Evolutionary conservation across 2,888 invertebrate genomes (phyloP).

Genomic region (Tanypteryx hageni): DNA sequence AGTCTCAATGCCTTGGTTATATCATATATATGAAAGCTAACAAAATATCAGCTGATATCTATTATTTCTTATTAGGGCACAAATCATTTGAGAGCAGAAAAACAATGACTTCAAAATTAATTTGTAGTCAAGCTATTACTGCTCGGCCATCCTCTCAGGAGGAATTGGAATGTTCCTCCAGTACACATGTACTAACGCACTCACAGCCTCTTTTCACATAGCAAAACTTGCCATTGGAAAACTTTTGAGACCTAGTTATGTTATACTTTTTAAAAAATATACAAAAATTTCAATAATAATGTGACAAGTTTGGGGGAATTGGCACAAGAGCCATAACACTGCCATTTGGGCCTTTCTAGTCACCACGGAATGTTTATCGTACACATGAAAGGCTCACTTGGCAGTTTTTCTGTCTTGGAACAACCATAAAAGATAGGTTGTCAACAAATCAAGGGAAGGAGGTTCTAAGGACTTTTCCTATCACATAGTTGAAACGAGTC

Average conservation of each 20-base stretch:
- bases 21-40: conserved; percentile 5
- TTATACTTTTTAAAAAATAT: conserved; percentile 43
- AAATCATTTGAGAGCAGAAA: conserved; percentile 31
- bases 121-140: conserved; percentile 23
- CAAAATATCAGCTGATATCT: conserved; percentile 22
- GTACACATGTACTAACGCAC: conserved; percentile 43
- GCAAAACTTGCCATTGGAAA: conserved; percentile 9
- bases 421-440: background rate
- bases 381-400: conserved; percentile 46
- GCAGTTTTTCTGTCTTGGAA: conserved; percentile 51
- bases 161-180: conserved; percentile 52
- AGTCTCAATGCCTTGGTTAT: conserved; percentile 57
- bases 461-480: conserved; percentile 8
- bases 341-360: conserved; percentile 25
- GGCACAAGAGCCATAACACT: conserved; percentile 41
- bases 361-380: conserved; percentile 54
- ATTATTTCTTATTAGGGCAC: background rate
- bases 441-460: conserved; percentile 3
- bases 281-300: conserved; percentile 3
- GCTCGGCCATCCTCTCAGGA: conserved; percentile 11
- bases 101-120: background rate
- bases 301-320: conserved; percentile 22
- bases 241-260: conserved; percentile 32
- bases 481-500: background rate
- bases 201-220: conserved; percentile 44